Evolutionary conservation across 2,797 vertebrate species (phyloP).

Genomic region (Sebastes hubbsi): DNA sequence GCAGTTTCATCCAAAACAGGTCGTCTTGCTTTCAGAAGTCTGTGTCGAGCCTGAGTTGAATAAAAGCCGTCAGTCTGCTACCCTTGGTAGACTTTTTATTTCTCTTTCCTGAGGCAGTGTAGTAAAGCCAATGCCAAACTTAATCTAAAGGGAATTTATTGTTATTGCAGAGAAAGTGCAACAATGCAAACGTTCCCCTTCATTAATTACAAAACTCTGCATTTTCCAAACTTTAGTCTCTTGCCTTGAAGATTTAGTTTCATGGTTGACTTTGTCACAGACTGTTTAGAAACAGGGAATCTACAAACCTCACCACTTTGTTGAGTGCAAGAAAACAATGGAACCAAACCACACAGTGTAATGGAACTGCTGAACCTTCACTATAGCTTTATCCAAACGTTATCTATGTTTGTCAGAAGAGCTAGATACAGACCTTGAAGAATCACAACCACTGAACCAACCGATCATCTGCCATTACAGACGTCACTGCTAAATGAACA

Average conservation of each 20-base stretch:
- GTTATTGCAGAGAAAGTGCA: background rate
- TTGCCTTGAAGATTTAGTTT: background rate
- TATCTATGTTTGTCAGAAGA: background rate
- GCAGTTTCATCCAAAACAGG: conserved; percentile 46
- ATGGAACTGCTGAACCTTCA: background rate
- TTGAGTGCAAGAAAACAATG: background rate
- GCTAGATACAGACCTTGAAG: background rate
- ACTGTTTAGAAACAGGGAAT: background rate
- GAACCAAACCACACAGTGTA: background rate
- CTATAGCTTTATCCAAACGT: background rate
- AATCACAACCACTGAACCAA: background rate
- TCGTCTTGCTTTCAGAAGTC: conserved; percentile 45
- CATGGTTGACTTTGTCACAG: background rate
- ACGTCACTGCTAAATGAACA: conserved; percentile 30
- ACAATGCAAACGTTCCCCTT: background rate
- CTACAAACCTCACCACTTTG: background rate
- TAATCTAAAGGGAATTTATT: background rate
- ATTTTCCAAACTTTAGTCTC: background rate
- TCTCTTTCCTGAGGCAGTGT: conserved; percentile 9
- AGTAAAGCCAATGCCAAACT: conserved; percentile 14
- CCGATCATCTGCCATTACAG: background rate
- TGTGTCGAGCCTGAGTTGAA: conserved; percentile 32
- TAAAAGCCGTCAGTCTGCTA: conserved; percentile 22
- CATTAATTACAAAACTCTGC: background rate
- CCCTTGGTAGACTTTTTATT: background rate